These are phyloP conservation scores for Sycophaga agraensis DNA, from an alignment of 1,140 invertebrate species.

Conservation along the genomic window DNA sequence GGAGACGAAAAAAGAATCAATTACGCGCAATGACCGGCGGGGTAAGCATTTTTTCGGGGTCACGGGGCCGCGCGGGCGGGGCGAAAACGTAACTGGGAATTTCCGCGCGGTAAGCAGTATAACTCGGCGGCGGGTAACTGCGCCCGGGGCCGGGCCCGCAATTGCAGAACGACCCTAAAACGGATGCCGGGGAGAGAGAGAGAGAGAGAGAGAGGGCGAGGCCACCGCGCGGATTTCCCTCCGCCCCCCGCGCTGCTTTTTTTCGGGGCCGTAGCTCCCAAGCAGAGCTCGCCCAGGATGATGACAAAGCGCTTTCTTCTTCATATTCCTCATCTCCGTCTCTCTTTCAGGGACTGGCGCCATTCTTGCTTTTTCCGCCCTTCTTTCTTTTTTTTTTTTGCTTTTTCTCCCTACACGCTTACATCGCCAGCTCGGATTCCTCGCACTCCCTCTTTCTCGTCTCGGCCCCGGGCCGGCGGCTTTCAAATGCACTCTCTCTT, in stretches of 20 bases:
- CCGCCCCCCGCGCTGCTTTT: no score
- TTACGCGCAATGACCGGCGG: slow-evolving; percentile 13
- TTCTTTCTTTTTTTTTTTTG: not conserved
- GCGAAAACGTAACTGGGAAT: slow-evolving; percentile 23
- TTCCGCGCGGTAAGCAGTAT: slow-evolving; percentile 25
- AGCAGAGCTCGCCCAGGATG: not conserved
- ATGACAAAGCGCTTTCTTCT: slow-evolving; percentile 17
- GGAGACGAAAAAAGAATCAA: slow-evolving; percentile 14
- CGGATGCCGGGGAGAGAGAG: slow-evolving; percentile 4
- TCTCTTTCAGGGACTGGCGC: no score
- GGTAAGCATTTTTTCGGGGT: slow-evolving; percentile 15
- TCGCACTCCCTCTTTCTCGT: not conserved
- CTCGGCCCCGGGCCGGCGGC: not conserved
- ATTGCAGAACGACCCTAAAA: slow-evolving; percentile 23
- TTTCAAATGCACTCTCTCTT: not conserved
- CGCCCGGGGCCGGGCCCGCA: not conserved
- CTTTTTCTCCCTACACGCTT: not conserved
- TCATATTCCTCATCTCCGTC: no score
- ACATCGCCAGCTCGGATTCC: no score
- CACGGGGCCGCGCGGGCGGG: not conserved
- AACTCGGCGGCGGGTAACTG: slow-evolving; percentile 18
- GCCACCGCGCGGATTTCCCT: slow-evolving; percentile 17
- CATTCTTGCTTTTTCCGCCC: slow-evolving; percentile 8
- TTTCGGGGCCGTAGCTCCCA: not conserved
- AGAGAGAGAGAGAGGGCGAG: no score